Base-by-base conservation (phyloP, 1,140 invertebrate species). In the Saccostrea glomerata region DNA sequence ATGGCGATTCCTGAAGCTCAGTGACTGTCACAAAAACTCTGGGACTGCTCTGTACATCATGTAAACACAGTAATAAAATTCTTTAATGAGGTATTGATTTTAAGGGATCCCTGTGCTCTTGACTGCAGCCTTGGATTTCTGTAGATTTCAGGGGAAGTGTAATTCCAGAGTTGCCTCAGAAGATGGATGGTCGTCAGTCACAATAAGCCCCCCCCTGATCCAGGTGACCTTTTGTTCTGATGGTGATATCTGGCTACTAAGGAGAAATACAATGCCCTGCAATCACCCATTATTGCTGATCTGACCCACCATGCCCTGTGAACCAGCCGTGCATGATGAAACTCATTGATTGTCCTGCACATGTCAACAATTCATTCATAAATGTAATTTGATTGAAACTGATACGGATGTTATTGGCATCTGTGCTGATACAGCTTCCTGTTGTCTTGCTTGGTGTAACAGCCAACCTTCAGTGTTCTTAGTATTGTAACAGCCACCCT, bases 311-410 rank as follows among this genome's bases (percentile, higher is more conserved):
- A 9, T 36, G 70, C 70, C 23, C 25, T 77, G 15, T 30, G 25
- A 77, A 77, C 11, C 25, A 77, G 70, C 70, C 20, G 20, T 9
- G 15, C 60, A 66, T 66, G 60, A 66, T 20, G 17, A 66, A 66
- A n/a, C 60, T 66, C n/a, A 66, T 66, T 66, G 25, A 30, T 77
- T 77, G 70, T 77, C 70, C 70, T 77, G 70, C 70, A 66, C 60
- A 66, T 66, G 23, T 23, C 60, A 66, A 23, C 15, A 23, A 66
- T 23, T 77, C 70, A 36, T 77, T 77, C 70, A 77, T 77, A 77
- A 36, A 30, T 77, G 23, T 77, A 77, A 77, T 36, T 77, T 77
- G 11, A 25, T 77, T 36, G 70, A 13, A 77, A 77, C 13, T 77
- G 70, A 9, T 77, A 23, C 1, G 70, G 70, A 77, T 30, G 70